A percentile compares a stretch with the other conserved stretches of the same genome.
Evolutionary conservation across 1,140 invertebrate genomes (phyloP).

Genomic region (Aricia agestis): DNA sequence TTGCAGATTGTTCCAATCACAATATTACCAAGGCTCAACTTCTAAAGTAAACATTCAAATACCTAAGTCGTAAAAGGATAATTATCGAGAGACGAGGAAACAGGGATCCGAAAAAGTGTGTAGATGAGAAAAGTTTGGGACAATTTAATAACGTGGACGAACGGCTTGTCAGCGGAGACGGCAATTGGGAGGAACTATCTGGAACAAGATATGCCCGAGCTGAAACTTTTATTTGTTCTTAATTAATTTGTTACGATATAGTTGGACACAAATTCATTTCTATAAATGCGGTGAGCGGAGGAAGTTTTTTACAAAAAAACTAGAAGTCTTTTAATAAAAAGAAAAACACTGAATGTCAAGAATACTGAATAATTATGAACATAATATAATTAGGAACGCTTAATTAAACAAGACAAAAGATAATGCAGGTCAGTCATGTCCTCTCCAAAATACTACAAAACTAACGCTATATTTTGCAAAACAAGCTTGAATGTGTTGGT

Average conservation of each 20-base stretch:
- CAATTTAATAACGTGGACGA: slow-evolving; percentile 61
- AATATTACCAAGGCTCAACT: no score
- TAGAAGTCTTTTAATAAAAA: neutral
- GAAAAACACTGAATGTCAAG: neutral
- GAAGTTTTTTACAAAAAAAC: neutral
- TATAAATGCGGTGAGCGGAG: neutral
- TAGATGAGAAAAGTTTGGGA: slow-evolving; percentile 63
- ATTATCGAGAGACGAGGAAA: neutral
- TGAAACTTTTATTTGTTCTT: slow-evolving; percentile 2
- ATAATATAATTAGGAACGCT: no score
- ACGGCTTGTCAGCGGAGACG: slow-evolving; percentile 41
- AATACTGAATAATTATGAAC: no score
- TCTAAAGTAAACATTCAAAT: neutral
- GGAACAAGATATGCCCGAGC: slow-evolving; percentile 19
- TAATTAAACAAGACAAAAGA: no score
- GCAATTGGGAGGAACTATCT: slow-evolving; percentile 28
- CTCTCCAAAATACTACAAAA: no score
- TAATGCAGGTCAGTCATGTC: no score
- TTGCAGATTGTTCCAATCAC: no score
- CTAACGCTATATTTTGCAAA: no score
- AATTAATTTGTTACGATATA: slow-evolving; percentile 9
- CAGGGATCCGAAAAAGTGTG: slow-evolving; percentile 32
- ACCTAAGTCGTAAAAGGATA: neutral
- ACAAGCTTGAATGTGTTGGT: no score
- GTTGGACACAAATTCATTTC: neutral